Conservation (phyloP, 2,888 invertebrate species). For the Nemapogon koenigi region DNA sequence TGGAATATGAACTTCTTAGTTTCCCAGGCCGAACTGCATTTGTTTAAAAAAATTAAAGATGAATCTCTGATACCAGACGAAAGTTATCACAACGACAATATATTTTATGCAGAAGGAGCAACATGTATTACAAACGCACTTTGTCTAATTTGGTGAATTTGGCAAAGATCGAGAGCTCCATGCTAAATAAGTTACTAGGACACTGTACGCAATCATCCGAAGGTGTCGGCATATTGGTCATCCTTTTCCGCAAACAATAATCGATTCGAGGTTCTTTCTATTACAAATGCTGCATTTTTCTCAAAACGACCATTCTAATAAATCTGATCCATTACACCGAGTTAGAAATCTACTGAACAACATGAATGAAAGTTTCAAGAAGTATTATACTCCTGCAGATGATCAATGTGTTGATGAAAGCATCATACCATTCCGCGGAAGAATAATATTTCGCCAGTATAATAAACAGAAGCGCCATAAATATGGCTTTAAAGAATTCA, state of each 20-base stretch:
- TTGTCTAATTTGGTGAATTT: too few species aligned
- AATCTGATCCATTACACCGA: conserved; percentile 21
- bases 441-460: conserved; percentile 21
- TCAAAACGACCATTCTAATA: conserved; percentile 21
- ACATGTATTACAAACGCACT: too few species aligned
- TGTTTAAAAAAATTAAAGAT: too few species aligned
- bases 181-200: too few species aligned
- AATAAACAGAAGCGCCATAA: conserved; percentile 22
- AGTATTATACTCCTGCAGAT: conserved; percentile 18
- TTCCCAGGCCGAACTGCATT: too few species aligned
- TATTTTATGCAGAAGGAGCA: too few species aligned
- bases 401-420: conserved; percentile 23
- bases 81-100: too few species aligned
- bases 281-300: conserved; percentile 25
- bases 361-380: conserved; percentile 21
- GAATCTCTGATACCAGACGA: too few species aligned
- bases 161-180: too few species aligned
- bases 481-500: conserved; percentile 20
- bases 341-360: conserved; percentile 19
- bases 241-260: conserved; percentile 19
- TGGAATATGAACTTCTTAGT: too few species aligned
- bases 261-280: conserved; percentile 23
- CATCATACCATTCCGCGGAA: conserved; percentile 23
- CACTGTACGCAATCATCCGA: too few species aligned
- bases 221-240: too few species aligned